These are phyloP conservation scores for Acleris sparsana DNA, from an alignment of 2,888 invertebrate species.

Conservation along the genomic window DNA sequence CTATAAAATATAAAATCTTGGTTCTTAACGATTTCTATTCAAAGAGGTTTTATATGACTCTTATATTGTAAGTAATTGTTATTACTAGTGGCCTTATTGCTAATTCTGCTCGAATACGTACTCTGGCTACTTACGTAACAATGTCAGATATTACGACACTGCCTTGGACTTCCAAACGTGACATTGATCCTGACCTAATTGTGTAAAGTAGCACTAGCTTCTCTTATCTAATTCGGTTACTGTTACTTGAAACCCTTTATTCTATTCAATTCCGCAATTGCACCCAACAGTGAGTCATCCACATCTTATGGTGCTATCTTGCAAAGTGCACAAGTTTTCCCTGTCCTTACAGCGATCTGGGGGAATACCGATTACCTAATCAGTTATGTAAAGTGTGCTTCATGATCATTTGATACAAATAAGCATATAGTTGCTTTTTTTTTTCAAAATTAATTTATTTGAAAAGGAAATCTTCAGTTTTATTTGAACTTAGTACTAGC, in stretches of 20 bases:
- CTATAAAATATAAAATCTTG: slow-evolving; percentile 16
- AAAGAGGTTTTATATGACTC: background rate
- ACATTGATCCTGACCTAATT: slow-evolving; percentile 76
- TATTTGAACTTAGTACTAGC: too few relatives aligned
- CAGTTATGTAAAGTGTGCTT: slow-evolving; percentile 29
- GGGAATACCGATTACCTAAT: slow-evolving; percentile 25
- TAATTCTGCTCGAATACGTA: slow-evolving; percentile 31
- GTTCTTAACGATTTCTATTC: background rate
- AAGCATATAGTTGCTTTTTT: too few relatives aligned
- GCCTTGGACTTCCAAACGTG: slow-evolving; percentile 64
- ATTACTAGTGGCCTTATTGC: slow-evolving; percentile 12
- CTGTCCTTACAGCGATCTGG: background rate
- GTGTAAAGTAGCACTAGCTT: slow-evolving; percentile 13
- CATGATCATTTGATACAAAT: slow-evolving; percentile 20
- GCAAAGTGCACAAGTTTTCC: slow-evolving; percentile 11
- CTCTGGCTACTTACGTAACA: slow-evolving; percentile 72
- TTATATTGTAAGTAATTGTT: slow-evolving; percentile 15
- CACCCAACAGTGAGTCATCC: background rate
- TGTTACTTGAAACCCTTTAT: background rate
- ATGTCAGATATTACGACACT: slow-evolving; percentile 65
- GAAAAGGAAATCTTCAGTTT: too few relatives aligned
- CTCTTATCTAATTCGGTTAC: slow-evolving; percentile 16
- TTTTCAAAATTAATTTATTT: too few relatives aligned
- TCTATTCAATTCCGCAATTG: background rate
- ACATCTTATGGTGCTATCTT: background rate